phyloP scores from a whole-genome alignment of 2,888 invertebrate species.

The Drosophila limbata region DNA sequence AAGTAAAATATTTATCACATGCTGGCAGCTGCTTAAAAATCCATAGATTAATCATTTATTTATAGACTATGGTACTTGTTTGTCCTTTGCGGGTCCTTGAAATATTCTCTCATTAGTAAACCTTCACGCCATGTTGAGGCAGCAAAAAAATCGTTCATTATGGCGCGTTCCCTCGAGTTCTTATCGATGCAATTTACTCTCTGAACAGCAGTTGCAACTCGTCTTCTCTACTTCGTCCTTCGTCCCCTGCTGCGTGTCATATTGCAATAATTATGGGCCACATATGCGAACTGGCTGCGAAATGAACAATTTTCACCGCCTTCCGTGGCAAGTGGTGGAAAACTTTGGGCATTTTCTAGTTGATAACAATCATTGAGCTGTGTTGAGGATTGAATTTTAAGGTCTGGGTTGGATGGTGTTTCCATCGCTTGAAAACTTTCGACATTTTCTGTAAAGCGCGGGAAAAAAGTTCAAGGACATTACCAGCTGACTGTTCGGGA shows the following conservation, averaged over 20 bases:
- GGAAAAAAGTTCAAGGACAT: conserved; percentile 74
- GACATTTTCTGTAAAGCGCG: conserved; percentile 47
- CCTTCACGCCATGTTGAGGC: conserved; percentile 19
- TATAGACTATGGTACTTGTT: conserved; percentile 16
- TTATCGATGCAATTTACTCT: conserved; percentile 60
- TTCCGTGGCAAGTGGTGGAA: conserved; percentile 24
- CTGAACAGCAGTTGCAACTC: conserved; percentile 12
- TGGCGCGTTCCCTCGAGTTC: conserved; percentile 37
- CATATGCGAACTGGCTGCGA: conserved; percentile 59
- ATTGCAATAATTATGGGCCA: conserved; percentile 74
- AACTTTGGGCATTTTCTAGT: conserved; percentile 70
- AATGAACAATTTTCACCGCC: conserved; percentile 61
- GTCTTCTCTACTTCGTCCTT: background rate
- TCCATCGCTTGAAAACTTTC: conserved; percentile 32
- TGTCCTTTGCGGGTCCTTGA: conserved; percentile 2
- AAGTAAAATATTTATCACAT: conserved; percentile 3
- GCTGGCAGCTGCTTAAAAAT: conserved; percentile 27
- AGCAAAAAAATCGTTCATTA: conserved; percentile 38
- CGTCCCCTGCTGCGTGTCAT: conserved; percentile 56
- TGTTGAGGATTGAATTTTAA: conserved; percentile 12
- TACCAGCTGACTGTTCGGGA: conserved; percentile 6
- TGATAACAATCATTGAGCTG: conserved; percentile 71
- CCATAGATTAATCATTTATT: conserved; percentile 46
- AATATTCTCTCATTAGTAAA: conserved; percentile 25
- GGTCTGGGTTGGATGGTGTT: conserved; percentile 2